Percentiles rank a stretch among this genome's conserved stretches.
Evolutionary conservation across 2,113 vertebrate genomes (phyloP).

Genomic region (Grammomys surdaster): DNA sequence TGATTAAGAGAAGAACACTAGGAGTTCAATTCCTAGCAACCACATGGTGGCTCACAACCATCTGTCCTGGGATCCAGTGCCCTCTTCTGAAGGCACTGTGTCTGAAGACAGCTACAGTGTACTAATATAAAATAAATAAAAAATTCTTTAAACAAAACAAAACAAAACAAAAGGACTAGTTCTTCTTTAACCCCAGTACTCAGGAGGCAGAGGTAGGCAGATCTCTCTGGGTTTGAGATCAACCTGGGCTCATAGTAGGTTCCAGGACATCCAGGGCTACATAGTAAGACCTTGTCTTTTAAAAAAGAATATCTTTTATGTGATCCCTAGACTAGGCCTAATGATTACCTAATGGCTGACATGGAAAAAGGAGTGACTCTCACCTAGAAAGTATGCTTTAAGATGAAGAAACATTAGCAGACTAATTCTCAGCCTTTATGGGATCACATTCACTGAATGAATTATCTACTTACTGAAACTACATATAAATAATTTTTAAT

Average conservation of each 20-base stretch:
- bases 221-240: neutral
- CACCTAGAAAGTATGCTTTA: neutral
- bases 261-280: neutral
- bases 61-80: too few species aligned
- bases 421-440: neutral
- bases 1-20: too few species aligned
- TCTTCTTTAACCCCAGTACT: neutral
- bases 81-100: too few species aligned
- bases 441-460: slow-evolving; percentile 33
- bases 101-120: too few species aligned
- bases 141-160: too few species aligned
- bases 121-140: too few species aligned
- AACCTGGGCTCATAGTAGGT: neutral
- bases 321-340: neutral
- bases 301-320: neutral
- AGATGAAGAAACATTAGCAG: neutral
- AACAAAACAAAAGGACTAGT: neutral
- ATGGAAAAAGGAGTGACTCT: neutral
- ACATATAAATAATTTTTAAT: neutral
- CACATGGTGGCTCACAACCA: too few species aligned
- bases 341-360: slow-evolving; percentile 13
- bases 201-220: neutral
- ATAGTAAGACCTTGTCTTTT: neutral
- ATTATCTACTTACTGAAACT: slow-evolving; percentile 19
- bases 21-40: too few species aligned